phyloP scores from a whole-genome alignment of 2,797 vertebrate genomes.

The Lepilemur septentrionalis region DNA sequence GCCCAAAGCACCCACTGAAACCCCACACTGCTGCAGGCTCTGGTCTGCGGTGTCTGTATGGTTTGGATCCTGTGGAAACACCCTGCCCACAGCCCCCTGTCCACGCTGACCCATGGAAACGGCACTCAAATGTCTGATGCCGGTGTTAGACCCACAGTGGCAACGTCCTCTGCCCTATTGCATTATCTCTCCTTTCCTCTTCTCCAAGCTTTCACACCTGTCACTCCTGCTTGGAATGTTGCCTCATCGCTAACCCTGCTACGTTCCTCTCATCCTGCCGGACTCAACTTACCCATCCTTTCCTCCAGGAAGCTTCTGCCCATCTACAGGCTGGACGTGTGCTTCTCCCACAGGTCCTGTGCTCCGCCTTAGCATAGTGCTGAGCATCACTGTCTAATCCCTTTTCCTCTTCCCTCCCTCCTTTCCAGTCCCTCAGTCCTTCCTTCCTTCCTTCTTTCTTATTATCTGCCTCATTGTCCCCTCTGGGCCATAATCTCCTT shows the following conservation, averaged over 20 bases:
- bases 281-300: too few relatives aligned
- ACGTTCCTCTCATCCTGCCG: neutral
- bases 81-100: neutral
- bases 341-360: too few relatives aligned
- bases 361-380: neutral
- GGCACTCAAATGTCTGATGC: neutral
- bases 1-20: too few relatives aligned
- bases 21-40: too few relatives aligned
- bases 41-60: accelerated
- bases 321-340: neutral
- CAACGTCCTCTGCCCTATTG: neutral
- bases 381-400: neutral
- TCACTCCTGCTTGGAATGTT: neutral
- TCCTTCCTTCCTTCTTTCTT: neutral
- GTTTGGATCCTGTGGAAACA: neutral
- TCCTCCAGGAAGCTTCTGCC: neutral
- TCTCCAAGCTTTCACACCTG: neutral
- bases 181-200: neutral
- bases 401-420: neutral
- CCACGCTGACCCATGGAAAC: neutral
- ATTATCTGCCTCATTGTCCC: neutral
- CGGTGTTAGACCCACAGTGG: too few relatives aligned
- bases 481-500: neutral
- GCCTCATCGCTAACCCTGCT: too few relatives aligned
- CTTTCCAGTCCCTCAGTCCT: neutral